phyloP scores from a whole-genome alignment of 1,140 invertebrate genomes.

The Cepaea nemoralis region DNA sequence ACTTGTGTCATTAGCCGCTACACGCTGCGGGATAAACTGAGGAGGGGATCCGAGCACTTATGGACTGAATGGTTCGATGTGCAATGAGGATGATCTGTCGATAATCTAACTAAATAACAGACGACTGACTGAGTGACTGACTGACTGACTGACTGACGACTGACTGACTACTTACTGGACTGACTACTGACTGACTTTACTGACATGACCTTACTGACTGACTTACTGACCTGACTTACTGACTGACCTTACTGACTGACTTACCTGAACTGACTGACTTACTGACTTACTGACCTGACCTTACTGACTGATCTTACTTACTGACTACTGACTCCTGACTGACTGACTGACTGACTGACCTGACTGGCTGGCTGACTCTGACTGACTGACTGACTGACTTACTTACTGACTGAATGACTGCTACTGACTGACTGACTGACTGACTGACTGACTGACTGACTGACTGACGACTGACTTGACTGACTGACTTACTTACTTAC shows the following conservation, averaged over 20 bases:
- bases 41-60: too few relatives aligned
- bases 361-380: slow-evolving; percentile 13
- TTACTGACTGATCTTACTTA: neutral
- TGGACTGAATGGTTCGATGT: too few relatives aligned
- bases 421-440: slow-evolving; percentile 3
- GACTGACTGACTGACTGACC: slow-evolving; percentile 8
- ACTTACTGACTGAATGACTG: slow-evolving; percentile 15
- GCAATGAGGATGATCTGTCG: too few relatives aligned
- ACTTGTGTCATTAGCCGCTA: too few relatives aligned
- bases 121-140: too few relatives aligned
- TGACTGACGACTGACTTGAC: slow-evolving; percentile 14
- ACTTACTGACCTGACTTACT: too few relatives aligned
- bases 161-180: too few relatives aligned
- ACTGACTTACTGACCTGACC: slow-evolving; percentile 2
- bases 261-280: slow-evolving; percentile 16
- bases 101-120: too few relatives aligned
- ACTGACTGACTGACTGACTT: neutral
- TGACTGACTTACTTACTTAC: neutral
- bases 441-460: slow-evolving; percentile 13
- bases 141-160: too few relatives aligned
- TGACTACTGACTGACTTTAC: too few relatives aligned
- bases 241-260: slow-evolving; percentile 10
- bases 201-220: too few relatives aligned
- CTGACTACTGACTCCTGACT: slow-evolving; percentile 10
- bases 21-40: too few relatives aligned